Percentiles rank a stretch among this genome's conserved stretches.
Evolutionary conservation across 1,140 invertebrate genomes (phyloP).

Genomic region (Zaprionus ornatus): DNA sequence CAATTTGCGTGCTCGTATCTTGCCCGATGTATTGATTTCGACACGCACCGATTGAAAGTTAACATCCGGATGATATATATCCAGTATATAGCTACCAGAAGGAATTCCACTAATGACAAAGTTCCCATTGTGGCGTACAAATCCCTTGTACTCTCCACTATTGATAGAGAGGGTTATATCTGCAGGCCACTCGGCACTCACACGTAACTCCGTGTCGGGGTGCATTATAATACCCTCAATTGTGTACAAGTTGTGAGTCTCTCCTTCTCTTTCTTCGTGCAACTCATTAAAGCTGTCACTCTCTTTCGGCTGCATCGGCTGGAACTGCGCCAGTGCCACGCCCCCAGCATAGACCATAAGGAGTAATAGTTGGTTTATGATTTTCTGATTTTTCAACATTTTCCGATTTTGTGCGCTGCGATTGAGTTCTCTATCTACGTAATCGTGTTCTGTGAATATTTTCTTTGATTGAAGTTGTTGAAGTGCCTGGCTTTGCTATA

Average conservation of each 20-base stretch:
- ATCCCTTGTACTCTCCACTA: constrained; percentile 93
- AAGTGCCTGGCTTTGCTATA: neutral
- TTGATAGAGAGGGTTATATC: constrained; percentile 93
- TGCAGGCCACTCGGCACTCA: constrained; percentile 87
- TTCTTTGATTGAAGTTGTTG: neutral
- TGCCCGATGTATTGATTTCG: constrained; percentile 98
- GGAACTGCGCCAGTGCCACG: neutral
- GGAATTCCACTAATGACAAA: constrained; percentile 95
- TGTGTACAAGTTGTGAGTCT: constrained; percentile 24
- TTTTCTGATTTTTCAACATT: constrained; percentile 49
- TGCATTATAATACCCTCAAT: constrained; percentile 93
- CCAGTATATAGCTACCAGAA: constrained; percentile 97
- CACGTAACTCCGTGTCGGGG: constrained; percentile 83
- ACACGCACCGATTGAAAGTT: constrained; percentile 94
- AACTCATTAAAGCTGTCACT: neutral
- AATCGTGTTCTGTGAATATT: neutral
- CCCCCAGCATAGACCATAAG: neutral
- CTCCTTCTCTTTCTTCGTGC: neutral
- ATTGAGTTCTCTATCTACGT: too few species aligned
- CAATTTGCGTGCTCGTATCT: constrained; percentile 95
- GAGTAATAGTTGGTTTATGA: neutral
- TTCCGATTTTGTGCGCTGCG: constrained; percentile 1
- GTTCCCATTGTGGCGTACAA: constrained; percentile 94
- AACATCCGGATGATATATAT: constrained; percentile 95
- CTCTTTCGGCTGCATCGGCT: neutral